phyloP scores from a whole-genome alignment of 2,797 vertebrate genomes.

The Pelodytes ibericus region DNA sequence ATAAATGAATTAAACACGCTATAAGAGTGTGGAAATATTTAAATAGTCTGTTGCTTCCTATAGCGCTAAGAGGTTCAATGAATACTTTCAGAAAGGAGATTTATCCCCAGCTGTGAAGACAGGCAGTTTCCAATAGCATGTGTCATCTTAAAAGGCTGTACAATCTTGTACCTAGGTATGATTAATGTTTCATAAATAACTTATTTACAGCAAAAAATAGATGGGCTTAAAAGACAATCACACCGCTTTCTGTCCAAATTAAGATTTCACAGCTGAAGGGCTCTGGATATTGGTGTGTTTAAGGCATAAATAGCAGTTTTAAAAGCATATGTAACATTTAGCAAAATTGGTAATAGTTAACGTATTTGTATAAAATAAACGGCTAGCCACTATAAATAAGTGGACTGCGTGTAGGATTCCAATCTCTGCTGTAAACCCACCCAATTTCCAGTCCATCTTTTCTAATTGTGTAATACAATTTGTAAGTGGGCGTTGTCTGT shows the following conservation, averaged over 20 bases:
- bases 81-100: background rate
- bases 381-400: no score
- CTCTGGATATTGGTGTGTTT: no score
- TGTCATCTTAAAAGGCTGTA: background rate
- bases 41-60: background rate
- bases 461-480: no score
- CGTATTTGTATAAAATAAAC: no score
- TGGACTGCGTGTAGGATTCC: no score
- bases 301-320: no score
- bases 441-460: no score
- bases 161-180: background rate
- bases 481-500: no score
- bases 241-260: background rate
- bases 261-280: background rate
- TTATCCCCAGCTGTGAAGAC: background rate
- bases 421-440: no score
- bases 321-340: no score
- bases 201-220: background rate
- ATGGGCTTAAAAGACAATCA: background rate
- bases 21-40: slow-evolving; percentile 1
- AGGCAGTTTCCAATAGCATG: background rate
- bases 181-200: background rate
- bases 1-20: background rate
- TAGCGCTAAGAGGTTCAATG: background rate
- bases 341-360: no score